Evolutionary conservation across 2,888 invertebrate genomes (phyloP).

Genomic region (Eurytoma californica): DNA sequence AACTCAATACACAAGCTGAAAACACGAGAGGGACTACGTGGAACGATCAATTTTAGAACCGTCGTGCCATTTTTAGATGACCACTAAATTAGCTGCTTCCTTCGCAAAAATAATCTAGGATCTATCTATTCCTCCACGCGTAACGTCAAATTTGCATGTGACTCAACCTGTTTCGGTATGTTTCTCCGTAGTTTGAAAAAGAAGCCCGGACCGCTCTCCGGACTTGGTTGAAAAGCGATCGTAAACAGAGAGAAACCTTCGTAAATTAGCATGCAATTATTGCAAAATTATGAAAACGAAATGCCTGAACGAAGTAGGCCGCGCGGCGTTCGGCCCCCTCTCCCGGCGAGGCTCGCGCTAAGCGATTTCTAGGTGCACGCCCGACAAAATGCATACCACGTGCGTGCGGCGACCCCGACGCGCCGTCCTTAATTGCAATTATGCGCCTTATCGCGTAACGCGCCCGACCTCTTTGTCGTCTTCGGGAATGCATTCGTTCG

Average conservation of each 20-base stretch:
- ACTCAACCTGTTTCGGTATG: too few species aligned
- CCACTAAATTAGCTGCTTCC: constrained; percentile 1
- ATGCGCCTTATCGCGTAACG: constrained; percentile 17
- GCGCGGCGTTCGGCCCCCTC: too few species aligned
- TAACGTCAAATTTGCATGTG: too few species aligned
- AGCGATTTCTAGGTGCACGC: not conserved
- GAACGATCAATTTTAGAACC: not conserved
- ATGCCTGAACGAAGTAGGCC: too few species aligned
- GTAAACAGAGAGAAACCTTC: too few species aligned
- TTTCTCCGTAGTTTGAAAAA: too few species aligned
- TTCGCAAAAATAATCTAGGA: constrained; percentile 4
- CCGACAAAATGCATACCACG: not conserved
- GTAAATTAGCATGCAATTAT: too few species aligned
- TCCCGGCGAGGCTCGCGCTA: not conserved
- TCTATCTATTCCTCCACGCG: not conserved
- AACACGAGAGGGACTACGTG: not conserved
- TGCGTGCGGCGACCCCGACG: not conserved
- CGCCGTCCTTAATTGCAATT: constrained; percentile 40
- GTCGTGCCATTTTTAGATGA: too few species aligned
- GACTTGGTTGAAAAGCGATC: too few species aligned
- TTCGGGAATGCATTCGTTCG: not conserved
- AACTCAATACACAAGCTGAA: not conserved
- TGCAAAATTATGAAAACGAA: too few species aligned
- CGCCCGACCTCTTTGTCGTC: not conserved
- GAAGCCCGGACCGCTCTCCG: too few species aligned